Percentiles rank a stretch among this genome's conserved stretches.
These are phyloP conservation scores for Sardinella longiceps DNA, from an alignment of 2,797 vertebrate species.

Conservation along the genomic window DNA sequence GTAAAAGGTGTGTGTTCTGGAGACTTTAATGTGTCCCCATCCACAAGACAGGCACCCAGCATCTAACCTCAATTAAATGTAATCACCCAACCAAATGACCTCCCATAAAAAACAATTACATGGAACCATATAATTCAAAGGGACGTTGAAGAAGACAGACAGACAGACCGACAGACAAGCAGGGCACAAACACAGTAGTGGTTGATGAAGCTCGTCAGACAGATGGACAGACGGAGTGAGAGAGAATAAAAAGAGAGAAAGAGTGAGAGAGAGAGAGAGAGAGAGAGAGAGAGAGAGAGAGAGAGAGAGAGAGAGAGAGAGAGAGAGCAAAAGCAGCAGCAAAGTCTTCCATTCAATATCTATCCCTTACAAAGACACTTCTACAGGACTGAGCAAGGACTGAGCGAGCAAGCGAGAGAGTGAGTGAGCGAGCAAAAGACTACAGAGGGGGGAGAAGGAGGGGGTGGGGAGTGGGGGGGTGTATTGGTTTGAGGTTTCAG, in stretches of 20 bases:
- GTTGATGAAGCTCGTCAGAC: not conserved
- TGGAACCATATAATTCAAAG: conserved; percentile 21
- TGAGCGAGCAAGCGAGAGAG: conserved; percentile 51
- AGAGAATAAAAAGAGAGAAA: conserved; percentile 47
- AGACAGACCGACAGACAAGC: not conserved
- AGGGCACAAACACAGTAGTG: not conserved
- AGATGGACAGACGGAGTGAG: not conserved
- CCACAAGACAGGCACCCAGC: conserved; percentile 21
- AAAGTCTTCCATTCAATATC: not conserved
- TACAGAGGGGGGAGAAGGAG: no score
- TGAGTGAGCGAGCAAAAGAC: not conserved
- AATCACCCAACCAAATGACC: conserved; percentile 25
- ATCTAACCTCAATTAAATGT: conserved; percentile 23
- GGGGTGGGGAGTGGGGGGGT: conserved; percentile 29
- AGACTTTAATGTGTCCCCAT: not conserved
- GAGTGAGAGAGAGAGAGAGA: conserved; percentile 42
- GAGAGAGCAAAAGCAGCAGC: not conserved
- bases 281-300: not conserved
- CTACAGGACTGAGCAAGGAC: conserved; percentile 44
- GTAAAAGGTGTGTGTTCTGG: conserved; percentile 23
- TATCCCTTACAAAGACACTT: not conserved
- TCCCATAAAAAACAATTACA: conserved; percentile 16
- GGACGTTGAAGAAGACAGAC: not conserved
- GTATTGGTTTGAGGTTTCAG: conserved; percentile 53
- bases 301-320: not conserved